These are phyloP conservation scores for Andrena dorsata DNA, from an alignment of 2,888 invertebrate genomes.

Conservation along the genomic window DNA sequence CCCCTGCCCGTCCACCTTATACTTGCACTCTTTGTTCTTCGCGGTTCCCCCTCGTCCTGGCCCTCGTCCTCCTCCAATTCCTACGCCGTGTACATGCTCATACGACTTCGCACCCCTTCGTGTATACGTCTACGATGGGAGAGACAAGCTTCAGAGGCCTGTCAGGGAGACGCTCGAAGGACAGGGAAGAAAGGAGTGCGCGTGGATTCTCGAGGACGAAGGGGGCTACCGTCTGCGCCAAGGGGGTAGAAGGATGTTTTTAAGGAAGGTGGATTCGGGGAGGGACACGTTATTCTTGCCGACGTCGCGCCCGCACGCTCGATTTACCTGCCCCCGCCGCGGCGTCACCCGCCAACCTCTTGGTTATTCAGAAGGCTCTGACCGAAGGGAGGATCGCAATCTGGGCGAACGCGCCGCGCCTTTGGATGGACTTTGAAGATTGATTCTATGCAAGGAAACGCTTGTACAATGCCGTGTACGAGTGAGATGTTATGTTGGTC, in stretches of 20 bases:
- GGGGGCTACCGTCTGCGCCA: constrained; percentile 74
- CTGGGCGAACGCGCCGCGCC: constrained; percentile 1
- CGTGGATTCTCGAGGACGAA: constrained; percentile 77
- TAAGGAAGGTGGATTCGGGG: constrained; percentile 79
- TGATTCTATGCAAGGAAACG: too few relatives aligned
- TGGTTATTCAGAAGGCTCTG: constrained; percentile 4
- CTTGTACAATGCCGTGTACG: too few relatives aligned
- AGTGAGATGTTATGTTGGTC: too few relatives aligned
- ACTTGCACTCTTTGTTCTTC: constrained; percentile 84
- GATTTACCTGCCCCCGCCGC: constrained; percentile 35
- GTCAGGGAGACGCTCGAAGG: constrained; percentile 56
- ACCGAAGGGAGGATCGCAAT: background rate
- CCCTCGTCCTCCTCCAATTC: constrained; percentile 73
- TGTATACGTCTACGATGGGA: constrained; percentile 75
- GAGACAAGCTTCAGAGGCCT: constrained; percentile 64
- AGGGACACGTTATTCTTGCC: constrained; percentile 70
- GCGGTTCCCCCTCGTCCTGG: constrained; percentile 76
- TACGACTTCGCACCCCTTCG: constrained; percentile 83
- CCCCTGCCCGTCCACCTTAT: constrained; percentile 81
- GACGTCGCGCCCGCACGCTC: constrained; percentile 28
- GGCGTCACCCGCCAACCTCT: background rate
- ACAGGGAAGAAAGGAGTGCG: constrained; percentile 61
- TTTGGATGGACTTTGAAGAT: too few relatives aligned
- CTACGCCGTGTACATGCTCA: constrained; percentile 78
- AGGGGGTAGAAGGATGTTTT: constrained; percentile 80